A percentile compares a stretch with the other conserved stretches of the same genome.
Conservation (phyloP, 2,888 invertebrate species). For the Agonum fuliginosum region DNA sequence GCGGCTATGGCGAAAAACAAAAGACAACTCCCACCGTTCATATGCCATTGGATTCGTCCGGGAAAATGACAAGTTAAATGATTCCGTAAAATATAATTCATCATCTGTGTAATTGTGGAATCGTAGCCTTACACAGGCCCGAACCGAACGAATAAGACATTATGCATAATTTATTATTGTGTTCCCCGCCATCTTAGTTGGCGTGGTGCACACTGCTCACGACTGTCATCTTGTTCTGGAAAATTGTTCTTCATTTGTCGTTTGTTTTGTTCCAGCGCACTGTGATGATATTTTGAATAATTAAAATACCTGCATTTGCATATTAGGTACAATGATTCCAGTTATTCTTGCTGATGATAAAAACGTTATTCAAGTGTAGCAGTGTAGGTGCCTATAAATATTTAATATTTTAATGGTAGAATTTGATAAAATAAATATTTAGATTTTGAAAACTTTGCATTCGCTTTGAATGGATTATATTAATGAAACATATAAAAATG, state of each 20-base stretch:
- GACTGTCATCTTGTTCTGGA: conserved; percentile 24
- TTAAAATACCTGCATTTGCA: conserved; percentile 19
- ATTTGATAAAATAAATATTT: background rate
- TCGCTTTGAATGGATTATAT: background rate
- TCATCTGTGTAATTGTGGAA: conserved; percentile 28
- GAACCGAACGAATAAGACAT: conserved; percentile 15
- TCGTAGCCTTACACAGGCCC: background rate
- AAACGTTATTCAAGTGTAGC: background rate
- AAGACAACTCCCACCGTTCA: conserved; percentile 8
- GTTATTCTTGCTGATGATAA: background rate
- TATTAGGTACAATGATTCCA: conserved; percentile 19
- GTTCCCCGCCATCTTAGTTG: background rate
- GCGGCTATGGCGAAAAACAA: conserved; percentile 11
- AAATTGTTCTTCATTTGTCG: conserved; percentile 19
- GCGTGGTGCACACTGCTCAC: background rate
- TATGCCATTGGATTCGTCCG: conserved; percentile 14
- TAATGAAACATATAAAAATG: no score
- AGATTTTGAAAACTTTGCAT: no score
- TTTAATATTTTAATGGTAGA: background rate
- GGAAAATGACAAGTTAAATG: conserved; percentile 43
- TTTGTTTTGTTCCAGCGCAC: conserved; percentile 17
- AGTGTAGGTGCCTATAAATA: no score
- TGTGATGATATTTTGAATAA: conserved; percentile 20
- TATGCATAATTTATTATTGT: conserved; percentile 42
- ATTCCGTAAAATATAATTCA: conserved; percentile 41